Base-by-base conservation (phyloP, 2,113 vertebrate genomes). In the cattle (Bos taurus) region DNA sequence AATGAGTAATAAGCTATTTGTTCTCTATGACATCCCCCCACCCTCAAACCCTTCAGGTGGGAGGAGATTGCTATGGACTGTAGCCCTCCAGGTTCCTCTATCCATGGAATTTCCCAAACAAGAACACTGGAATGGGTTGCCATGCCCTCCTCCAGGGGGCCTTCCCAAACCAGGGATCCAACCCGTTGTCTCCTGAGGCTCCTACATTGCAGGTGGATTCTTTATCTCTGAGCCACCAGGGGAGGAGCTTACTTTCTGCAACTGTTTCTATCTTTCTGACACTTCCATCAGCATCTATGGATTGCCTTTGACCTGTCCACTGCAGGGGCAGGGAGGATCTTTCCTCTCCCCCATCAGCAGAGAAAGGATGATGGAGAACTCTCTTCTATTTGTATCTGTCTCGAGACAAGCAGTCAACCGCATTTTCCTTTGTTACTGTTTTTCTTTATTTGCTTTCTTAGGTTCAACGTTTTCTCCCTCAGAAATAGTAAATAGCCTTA, bases 1-100 rank as follows among this genome's bases (percentile, higher is more conserved):
- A 7, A 12, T 26, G 7, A 84, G 67, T 30, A 30, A 67, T 11
- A 54, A 14, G 11, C 25, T 15, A 6, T 7, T 26, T 30, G 16
- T 67, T 50, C 78, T 67, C n/a, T 2, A 0, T 3, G 1, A 40
- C 12, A 7, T 43, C 6, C n/a, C 64, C 14, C 9, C 5, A 25
- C 21, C 36, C 15, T 19, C 62, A 46, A 5, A 17, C 46, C 12
- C 9, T 40, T 48, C 60, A 40, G 86, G 23, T 5, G 46, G 56
- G 7, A 23, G 26, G 28, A 40, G 19, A 25, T 30, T n/a, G 71
- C 36, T 26, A 43, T 74, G 71, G 71, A 23, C 23, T 26, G 71
- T 74, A 43, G 71, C 71, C 71, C 3, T 74, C 36, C 71, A 74
- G 21, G 36, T 40, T 25, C 71, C 71, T 74, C 71, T 43, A 13